A percentile compares a stretch with the other conserved stretches of the same genome.
phyloP scores from a whole-genome alignment of 2,797 vertebrate genomes.

The Rhinichthys osculus region DNA sequence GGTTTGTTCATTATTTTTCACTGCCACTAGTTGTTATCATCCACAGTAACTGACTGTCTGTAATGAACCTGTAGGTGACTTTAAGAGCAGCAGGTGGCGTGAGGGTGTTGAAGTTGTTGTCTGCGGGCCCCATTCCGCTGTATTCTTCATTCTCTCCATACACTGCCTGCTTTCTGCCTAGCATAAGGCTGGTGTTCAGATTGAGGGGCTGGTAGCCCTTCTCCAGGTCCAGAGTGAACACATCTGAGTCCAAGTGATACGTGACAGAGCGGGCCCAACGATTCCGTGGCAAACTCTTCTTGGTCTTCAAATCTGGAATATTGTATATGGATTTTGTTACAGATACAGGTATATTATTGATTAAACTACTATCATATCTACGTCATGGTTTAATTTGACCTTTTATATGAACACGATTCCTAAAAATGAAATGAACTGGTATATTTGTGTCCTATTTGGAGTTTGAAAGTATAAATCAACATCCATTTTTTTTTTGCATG shows the following conservation, averaged over 20 bases:
- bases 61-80: constrained; percentile 90
- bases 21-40: neutral
- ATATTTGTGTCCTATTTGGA: neutral
- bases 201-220: constrained; percentile 75
- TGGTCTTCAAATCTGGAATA: constrained; percentile 84
- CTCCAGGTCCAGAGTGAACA: constrained; percentile 82
- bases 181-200: constrained; percentile 78
- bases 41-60: neutral
- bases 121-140: constrained; percentile 87
- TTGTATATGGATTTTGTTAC: neutral
- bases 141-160: constrained; percentile 72
- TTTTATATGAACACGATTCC: neutral
- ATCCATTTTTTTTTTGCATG: neutral
- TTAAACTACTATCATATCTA: neutral
- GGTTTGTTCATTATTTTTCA: neutral
- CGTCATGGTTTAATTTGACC: neutral
- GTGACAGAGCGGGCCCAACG: constrained; percentile 87
- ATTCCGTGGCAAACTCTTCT: constrained; percentile 76
- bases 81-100: constrained; percentile 84
- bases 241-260: constrained; percentile 79
- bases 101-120: constrained; percentile 75
- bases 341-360: neutral
- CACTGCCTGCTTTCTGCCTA: constrained; percentile 54
- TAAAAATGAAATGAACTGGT: neutral
- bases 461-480: neutral